Evolutionary conservation across 2,113 vertebrate species (phyloP), one percentile per base, ranked within the genome.

Genomic region (Dissostichus mawsoni): DNA sequence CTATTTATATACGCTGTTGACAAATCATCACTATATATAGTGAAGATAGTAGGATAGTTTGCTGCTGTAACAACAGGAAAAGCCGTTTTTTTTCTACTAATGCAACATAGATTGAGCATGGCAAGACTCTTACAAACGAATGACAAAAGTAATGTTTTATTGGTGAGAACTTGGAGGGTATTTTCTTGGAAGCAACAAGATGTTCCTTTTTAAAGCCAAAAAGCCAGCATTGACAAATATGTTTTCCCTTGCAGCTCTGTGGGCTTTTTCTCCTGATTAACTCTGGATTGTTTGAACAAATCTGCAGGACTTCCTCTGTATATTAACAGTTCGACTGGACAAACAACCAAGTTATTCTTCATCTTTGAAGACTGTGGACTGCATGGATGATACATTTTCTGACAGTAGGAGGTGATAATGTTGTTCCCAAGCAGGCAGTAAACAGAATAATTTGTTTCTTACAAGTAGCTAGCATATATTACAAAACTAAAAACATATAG

Each of bases 241-340:
- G 4, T 3, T 29, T 29, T 29, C 3, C 25, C 2, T 29, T 29
- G 29, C 29, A 29, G 29, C 3, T 29, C 50, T 44, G 29, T n/a
- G 16, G 29, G 18, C 20, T 70, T 58, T 48, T 33, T 48, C 33
- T 48, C 58, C 58, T 13, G 50, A 78, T 57, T 78, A 66, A 62
- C 66, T 78, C 33, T 47, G 66, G 25, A 62, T 2, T 69, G 47
- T 69, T 77, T 62, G 56, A 77, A 65, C 59, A 80, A n/a, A 80
- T 56, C 0, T 14, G 41, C 12, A 33, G 16, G 11, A 3, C 25
- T 55, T 45, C 50, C 58, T 63, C 76, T 71, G 67, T 45, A 48
- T 12, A 48, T 56, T 17, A 78, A 79, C 18, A 44, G 13, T 23
- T 36, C 1, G 36, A 41, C 5, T 41, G 16, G 9, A 50, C 45